These are phyloP conservation scores for Phylloscopus whistleri DNA, from an alignment of 2,113 vertebrate species.

Conservation along the genomic window DNA sequence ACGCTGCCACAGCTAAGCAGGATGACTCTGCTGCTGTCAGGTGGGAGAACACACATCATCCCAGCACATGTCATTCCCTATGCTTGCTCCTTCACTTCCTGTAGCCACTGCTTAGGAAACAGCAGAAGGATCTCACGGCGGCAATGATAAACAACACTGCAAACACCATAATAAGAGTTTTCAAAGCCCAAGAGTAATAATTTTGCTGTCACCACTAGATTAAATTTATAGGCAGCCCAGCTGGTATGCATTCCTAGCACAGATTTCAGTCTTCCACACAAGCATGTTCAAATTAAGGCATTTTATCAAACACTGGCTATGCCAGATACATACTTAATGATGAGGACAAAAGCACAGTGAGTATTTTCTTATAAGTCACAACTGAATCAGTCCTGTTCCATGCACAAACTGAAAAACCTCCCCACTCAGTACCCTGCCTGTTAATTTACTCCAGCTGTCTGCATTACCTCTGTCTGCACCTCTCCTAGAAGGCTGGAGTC, in stretches of 20 bases:
- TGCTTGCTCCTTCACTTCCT: neutral
- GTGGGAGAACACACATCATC: neutral
- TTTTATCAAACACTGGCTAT: neutral
- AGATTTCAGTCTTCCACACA: neutral
- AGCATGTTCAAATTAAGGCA: neutral
- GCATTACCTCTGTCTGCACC: neutral
- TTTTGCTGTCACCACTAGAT: neutral
- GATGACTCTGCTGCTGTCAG: neutral
- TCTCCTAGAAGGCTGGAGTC: neutral
- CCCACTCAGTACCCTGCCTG: neutral
- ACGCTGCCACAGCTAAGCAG: neutral
- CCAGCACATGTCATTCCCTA: rapidly evolving
- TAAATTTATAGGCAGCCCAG: neutral
- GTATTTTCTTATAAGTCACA: neutral
- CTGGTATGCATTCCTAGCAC: neutral
- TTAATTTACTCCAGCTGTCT: neutral
- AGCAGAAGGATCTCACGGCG: neutral
- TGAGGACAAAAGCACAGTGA: neutral
- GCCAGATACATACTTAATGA: neutral
- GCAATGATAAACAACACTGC: neutral
- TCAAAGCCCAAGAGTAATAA: neutral
- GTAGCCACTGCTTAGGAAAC: neutral
- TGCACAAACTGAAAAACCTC: neutral
- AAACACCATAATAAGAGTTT: neutral
- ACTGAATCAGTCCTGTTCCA: neutral